phyloP scores from a whole-genome alignment of 1,140 invertebrate species.

The Vanessa tameamea region DNA sequence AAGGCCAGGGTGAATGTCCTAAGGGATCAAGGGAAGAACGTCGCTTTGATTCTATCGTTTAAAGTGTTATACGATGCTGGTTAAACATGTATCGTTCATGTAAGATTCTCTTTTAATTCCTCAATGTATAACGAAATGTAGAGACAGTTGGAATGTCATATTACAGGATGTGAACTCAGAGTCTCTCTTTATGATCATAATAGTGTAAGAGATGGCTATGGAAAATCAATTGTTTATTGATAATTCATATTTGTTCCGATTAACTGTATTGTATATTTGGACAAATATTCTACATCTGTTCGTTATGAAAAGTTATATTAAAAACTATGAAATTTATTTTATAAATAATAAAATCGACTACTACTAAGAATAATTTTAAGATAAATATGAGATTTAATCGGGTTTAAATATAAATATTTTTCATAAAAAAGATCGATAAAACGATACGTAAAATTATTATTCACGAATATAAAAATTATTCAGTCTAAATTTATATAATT shows the following conservation, averaged over 20 bases:
- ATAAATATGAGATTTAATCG: too few relatives aligned
- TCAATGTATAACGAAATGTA: conserved; percentile 33
- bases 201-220: conserved; percentile 25
- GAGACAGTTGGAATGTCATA: conserved; percentile 32
- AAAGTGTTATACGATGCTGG: conserved; percentile 46
- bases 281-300: too few relatives aligned
- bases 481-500: too few relatives aligned
- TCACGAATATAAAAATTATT: too few relatives aligned
- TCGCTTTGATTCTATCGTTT: conserved; percentile 33
- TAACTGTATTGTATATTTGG: background rate
- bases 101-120: conserved; percentile 15
- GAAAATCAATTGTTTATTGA: conserved; percentile 6
- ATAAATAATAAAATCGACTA: too few relatives aligned
- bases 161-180: conserved; percentile 50
- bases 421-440: too few relatives aligned
- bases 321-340: too few relatives aligned
- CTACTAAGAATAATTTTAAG: too few relatives aligned
- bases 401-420: too few relatives aligned
- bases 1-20: conserved; percentile 68
- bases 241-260: background rate
- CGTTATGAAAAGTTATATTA: too few relatives aligned
- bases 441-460: too few relatives aligned
- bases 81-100: conserved; percentile 13
- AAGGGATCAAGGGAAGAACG: conserved; percentile 38
- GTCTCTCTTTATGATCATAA: conserved; percentile 31